Percentiles rank a stretch among this genome's conserved stretches.
phyloP scores from a whole-genome alignment of 1,140 invertebrate species.

The Campoletis sonorensis region DNA sequence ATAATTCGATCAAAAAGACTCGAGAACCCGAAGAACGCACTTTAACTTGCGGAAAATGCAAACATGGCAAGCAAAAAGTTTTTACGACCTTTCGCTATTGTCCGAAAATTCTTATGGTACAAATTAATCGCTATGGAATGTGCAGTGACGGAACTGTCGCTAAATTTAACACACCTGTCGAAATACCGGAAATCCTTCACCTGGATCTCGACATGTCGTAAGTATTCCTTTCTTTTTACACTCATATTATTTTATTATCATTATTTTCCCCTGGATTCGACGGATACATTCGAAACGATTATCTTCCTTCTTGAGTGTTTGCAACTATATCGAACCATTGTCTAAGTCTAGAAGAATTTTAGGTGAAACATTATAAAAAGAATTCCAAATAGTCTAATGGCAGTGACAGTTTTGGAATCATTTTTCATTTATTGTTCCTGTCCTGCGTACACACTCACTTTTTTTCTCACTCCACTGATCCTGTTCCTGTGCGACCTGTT shows the following conservation, averaged over 20 bases:
- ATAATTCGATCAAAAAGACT: conserved; percentile 61
- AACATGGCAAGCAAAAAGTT: conserved; percentile 61
- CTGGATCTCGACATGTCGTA: conserved; percentile 61
- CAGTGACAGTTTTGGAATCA: no score
- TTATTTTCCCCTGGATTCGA: not conserved
- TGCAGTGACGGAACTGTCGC: conserved; percentile 61
- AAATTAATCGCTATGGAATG: conserved; percentile 68
- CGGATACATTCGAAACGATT: not conserved
- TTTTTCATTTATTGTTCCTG: no score
- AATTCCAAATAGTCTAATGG: no score
- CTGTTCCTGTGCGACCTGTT: no score
- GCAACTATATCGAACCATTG: no score
- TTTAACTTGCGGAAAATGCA: conserved; percentile 64
- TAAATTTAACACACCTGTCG: conserved; percentile 66
- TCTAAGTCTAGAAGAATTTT: no score
- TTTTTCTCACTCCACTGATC: no score
- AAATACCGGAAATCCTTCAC: conserved; percentile 61
- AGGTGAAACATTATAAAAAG: no score
- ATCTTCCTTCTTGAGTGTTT: not conserved
- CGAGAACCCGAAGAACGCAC: conserved; percentile 64
- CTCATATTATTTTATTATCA: no score
- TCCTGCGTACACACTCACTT: no score
- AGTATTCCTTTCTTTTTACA: conserved; percentile 51
- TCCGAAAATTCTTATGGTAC: conserved; percentile 67
- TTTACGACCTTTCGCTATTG: conserved; percentile 62